Percentiles rank a stretch among this genome's conserved stretches.
These are phyloP conservation scores for Parazoanthus swiftii DNA, from an alignment of 92 coral and sea anemone genomes.

Conservation along the genomic window DNA sequence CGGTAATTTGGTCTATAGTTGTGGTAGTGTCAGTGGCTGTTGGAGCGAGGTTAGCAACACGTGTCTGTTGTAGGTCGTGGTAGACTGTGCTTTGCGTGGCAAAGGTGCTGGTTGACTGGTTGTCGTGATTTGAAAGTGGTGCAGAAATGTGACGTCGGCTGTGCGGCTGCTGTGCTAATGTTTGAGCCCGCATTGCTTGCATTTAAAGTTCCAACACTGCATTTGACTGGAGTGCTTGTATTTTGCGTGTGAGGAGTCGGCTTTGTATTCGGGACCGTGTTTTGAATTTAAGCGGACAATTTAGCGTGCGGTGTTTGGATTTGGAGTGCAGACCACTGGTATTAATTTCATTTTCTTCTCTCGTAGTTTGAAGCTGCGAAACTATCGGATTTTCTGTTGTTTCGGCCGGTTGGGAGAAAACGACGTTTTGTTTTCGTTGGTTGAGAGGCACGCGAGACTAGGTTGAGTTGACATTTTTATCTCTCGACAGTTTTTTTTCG, in stretches of 20 bases:
- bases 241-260: slow-evolving; percentile 5
- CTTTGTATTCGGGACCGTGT: slow-evolving; percentile 24
- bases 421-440: slow-evolving; percentile 21
- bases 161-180: too few species aligned
- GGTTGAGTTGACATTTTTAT: slow-evolving; percentile 14
- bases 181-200: too few species aligned
- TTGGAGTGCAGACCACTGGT: slow-evolving; percentile 33
- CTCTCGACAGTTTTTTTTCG: slow-evolving; percentile 25
- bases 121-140: too few species aligned
- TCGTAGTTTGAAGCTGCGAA: slow-evolving; percentile 25
- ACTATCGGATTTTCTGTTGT: neutral
- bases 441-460: slow-evolving; percentile 18
- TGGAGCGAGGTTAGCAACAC: neutral
- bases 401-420: slow-evolving; percentile 26
- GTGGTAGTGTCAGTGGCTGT: neutral
- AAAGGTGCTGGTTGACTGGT: too few species aligned
- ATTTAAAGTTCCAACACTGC: too few species aligned
- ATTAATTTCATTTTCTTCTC: slow-evolving; percentile 8
- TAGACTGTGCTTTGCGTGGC: neutral
- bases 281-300: slow-evolving; percentile 17
- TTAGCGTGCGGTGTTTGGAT: slow-evolving; percentile 30
- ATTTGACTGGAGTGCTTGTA: too few species aligned
- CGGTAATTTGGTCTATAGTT: slow-evolving; percentile 11
- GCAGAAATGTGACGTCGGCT: too few species aligned
- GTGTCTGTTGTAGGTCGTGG: neutral